These are phyloP conservation scores for Cephus cinctus DNA, from an alignment of 1,140 invertebrate species.

Conservation along the genomic window DNA sequence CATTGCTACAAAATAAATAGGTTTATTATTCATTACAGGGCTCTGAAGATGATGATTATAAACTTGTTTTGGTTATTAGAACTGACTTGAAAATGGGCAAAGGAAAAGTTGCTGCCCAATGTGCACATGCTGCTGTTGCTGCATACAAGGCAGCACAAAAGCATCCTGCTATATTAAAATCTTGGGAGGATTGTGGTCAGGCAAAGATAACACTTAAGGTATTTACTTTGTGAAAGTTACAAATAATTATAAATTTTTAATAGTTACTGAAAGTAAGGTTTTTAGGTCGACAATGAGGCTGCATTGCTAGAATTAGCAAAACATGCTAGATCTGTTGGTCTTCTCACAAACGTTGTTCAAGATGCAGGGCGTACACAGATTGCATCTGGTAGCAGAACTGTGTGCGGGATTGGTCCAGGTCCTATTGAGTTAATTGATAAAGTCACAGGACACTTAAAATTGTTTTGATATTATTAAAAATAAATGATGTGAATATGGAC, in stretches of 20 bases:
- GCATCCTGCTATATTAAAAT: slow-evolving; percentile 64
- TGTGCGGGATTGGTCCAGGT: slow-evolving; percentile 88
- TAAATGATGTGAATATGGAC: neutral
- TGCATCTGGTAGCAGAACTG: slow-evolving; percentile 80
- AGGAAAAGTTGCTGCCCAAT: slow-evolving; percentile 92
- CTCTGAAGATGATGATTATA: slow-evolving; percentile 62
- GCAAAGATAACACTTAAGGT: slow-evolving; percentile 79
- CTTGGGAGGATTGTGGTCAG: slow-evolving; percentile 79
- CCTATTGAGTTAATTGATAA: slow-evolving; percentile 71
- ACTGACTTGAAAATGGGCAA: slow-evolving; percentile 93
- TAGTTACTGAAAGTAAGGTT: neutral
- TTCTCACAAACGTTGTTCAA: slow-evolving; percentile 72
- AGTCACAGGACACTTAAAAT: slow-evolving; percentile 86
- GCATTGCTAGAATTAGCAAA: slow-evolving; percentile 66
- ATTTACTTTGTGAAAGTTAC: slow-evolving; percentile 13
- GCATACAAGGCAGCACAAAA: slow-evolving; percentile 69
- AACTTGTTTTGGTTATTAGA: slow-evolving; percentile 84
- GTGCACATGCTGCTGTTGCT: slow-evolving; percentile 83
- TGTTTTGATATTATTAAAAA: slow-evolving; percentile 49
- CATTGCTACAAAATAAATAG: neutral
- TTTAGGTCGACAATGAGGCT: slow-evolving; percentile 63
- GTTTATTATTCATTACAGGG: neutral
- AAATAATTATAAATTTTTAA: neutral
- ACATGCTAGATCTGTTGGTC: slow-evolving; percentile 65
- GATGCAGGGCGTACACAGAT: slow-evolving; percentile 93